Evolutionary conservation across 2,797 vertebrate genomes (phyloP).

Genomic region (Pseudomugil gertrudae): DNA sequence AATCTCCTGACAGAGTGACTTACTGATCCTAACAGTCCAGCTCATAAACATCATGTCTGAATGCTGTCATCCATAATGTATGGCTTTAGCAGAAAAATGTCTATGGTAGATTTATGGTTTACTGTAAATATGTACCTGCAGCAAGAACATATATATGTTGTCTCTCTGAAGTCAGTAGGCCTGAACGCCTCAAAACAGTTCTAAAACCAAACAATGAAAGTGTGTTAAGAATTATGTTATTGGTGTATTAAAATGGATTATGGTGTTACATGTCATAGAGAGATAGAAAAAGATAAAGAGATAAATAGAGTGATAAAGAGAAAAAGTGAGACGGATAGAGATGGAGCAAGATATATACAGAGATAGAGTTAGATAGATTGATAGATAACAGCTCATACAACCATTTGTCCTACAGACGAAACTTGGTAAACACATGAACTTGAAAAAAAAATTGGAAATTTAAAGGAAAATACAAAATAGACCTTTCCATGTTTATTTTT

Average conservation of each 20-base stretch:
- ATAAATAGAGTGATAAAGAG: background rate
- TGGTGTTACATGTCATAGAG: constrained; percentile 25
- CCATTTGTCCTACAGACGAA: background rate
- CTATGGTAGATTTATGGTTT: constrained; percentile 59
- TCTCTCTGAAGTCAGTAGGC: constrained; percentile 10
- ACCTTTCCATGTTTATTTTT: no score
- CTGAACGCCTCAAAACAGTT: constrained; percentile 28
- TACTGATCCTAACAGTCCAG: constrained; percentile 66
- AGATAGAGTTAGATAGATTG: no score
- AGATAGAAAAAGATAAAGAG: background rate
- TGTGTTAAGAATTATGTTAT: constrained; percentile 39
- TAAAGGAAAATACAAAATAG: background rate
- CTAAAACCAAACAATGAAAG: constrained; percentile 42
- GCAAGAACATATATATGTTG: constrained; percentile 30
- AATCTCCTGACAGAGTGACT: constrained; percentile 67
- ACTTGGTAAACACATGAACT: background rate
- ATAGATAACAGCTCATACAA: background rate
- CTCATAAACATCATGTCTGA: constrained; percentile 71
- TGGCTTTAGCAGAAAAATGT: constrained; percentile 66
- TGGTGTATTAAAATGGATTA: constrained; percentile 25
- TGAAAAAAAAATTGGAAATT: background rate
- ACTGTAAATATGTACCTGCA: constrained; percentile 60
- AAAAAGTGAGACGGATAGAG: no score
- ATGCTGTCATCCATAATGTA: constrained; percentile 73
- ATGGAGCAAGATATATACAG: no score